Conservation (phyloP, 2,888 invertebrate species). For the Lycaena phlaeas region DNA sequence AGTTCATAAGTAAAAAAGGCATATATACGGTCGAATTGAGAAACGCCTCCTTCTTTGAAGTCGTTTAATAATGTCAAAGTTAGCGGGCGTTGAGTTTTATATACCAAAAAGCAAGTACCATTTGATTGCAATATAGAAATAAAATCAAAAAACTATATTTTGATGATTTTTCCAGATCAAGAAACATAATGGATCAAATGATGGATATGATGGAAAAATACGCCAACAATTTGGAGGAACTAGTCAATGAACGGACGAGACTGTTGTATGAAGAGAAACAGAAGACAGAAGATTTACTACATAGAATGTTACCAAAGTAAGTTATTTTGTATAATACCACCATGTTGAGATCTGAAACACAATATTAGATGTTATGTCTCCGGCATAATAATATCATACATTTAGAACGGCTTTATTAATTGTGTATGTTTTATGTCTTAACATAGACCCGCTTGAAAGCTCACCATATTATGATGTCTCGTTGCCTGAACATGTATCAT, state of each 20-base stretch:
- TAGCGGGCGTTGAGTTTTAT: no score
- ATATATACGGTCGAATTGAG: no score
- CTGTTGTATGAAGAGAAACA: slow-evolving; percentile 92
- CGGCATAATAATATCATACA: slow-evolving; percentile 24
- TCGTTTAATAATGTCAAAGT: no score
- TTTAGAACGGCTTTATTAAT: slow-evolving; percentile 26
- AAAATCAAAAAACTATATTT: no score
- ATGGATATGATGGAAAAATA: slow-evolving; percentile 99
- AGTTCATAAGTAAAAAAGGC: no score
- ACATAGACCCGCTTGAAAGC: slow-evolving; percentile 10
- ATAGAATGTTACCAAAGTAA: slow-evolving; percentile 94
- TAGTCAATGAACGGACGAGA: slow-evolving; percentile 92
- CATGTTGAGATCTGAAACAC: no score
- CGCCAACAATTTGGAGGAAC: slow-evolving; percentile 94
- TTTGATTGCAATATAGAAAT: no score
- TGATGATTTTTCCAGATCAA: slow-evolving; percentile 68
- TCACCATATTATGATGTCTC: slow-evolving; percentile 1
- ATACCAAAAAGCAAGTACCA: no score
- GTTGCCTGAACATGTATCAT: neutral
- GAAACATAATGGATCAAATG: slow-evolving; percentile 97
- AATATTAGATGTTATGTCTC: slow-evolving; percentile 17
- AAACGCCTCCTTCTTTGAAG: no score
- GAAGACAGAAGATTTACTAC: slow-evolving; percentile 91
- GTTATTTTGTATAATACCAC: slow-evolving; percentile 34
- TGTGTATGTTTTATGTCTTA: slow-evolving; percentile 33